Percentiles rank a stretch among this genome's conserved stretches.
Conservation (phyloP, 2,113 vertebrate genomes). For the Morone saxatilis region DNA sequence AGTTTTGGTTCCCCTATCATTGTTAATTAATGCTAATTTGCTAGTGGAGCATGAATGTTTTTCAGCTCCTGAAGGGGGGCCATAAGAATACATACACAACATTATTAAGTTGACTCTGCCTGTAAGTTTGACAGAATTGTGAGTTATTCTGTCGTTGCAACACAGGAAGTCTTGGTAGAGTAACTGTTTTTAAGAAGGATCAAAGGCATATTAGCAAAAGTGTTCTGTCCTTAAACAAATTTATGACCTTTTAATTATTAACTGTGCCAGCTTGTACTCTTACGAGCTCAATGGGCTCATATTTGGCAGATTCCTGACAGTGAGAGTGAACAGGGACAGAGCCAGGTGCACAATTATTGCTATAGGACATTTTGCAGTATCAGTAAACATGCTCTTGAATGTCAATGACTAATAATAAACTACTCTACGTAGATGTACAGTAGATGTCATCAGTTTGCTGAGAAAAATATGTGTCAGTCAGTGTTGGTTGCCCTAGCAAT, state of each 20-base stretch:
- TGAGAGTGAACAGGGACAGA: background rate
- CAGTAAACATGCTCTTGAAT: background rate
- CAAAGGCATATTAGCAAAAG: slow-evolving; percentile 21
- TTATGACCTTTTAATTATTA: slow-evolving; percentile 53
- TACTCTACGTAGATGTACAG: no score
- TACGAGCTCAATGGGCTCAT: background rate
- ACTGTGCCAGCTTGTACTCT: slow-evolving; percentile 21
- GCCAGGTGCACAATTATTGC: background rate
- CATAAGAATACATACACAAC: no score
- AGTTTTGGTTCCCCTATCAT: no score
- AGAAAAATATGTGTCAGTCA: background rate
- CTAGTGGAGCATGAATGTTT: no score
- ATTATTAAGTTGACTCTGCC: background rate
- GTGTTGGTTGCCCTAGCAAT: background rate
- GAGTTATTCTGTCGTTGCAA: background rate
- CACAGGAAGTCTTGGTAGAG: background rate
- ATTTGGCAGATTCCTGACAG: background rate
- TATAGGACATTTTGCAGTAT: background rate
- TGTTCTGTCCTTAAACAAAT: slow-evolving; percentile 28
- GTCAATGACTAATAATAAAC: background rate
- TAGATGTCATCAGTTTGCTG: background rate
- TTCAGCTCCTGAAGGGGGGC: no score
- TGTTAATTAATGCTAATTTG: no score
- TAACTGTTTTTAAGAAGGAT: background rate
- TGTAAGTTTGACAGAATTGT: background rate